Conservation (phyloP, 2,797 vertebrate species). For the Squalus acanthias region DNA sequence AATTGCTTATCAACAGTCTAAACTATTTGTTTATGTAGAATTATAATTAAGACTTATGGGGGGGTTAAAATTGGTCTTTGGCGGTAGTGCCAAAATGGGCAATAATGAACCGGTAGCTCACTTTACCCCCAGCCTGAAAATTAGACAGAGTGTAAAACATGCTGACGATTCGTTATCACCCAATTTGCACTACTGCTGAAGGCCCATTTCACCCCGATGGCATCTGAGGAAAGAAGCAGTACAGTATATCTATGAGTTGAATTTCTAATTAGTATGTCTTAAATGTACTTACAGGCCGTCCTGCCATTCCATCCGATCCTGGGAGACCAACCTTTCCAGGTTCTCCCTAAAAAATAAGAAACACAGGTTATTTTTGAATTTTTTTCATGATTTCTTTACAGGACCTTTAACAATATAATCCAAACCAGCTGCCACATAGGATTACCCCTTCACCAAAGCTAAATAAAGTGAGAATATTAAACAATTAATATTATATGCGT, state of each 20-base stretch:
- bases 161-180: background rate
- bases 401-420: background rate
- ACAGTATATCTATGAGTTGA: background rate
- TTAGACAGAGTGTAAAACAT: background rate
- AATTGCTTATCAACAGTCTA: no score
- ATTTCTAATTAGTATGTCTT: background rate
- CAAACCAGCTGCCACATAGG: background rate
- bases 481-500: background rate
- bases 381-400: background rate
- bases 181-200: background rate
- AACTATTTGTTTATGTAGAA: no score
- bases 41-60: background rate
- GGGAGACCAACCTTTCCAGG: conserved; percentile 69
- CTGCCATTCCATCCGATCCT: conserved; percentile 75
- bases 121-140: background rate
- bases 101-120: background rate
- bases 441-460: background rate
- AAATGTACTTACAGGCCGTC: conserved; percentile 75
- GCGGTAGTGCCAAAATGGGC: background rate
- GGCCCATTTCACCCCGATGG: background rate
- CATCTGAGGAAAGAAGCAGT: background rate
- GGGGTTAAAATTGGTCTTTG: background rate
- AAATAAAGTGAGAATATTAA: background rate
- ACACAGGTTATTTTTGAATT: background rate
- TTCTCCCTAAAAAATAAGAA: conserved; percentile 71